Evolutionary conservation across 2,888 invertebrate species (phyloP), one percentile per base, ranked within the genome.

Genomic region (Drosophila quinaria): DNA sequence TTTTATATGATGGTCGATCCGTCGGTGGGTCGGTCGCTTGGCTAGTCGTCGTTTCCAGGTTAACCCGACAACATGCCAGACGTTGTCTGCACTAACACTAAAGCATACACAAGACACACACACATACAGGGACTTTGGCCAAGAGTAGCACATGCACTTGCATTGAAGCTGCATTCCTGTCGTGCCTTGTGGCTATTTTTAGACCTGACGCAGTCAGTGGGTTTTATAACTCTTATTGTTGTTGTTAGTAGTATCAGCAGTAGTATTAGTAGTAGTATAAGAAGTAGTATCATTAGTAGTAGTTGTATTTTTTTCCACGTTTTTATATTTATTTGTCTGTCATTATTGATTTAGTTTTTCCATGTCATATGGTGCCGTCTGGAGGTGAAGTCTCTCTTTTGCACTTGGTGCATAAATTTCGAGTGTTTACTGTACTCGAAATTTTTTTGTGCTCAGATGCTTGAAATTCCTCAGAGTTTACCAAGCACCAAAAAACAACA

Each of bases 81-180:
- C 82, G 78, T 46, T 79, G 78, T 74, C 77, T 78, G 71, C 76
- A 81, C 60, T 39, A 42, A 55, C 60, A 73, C 69, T 62, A 42
- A 22, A 52, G 19, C 9, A 41, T 10, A 58, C 50, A 64, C 22
- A 49, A 42, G 35, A 41, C 41, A 58, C 47, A 15, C 17, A 15
- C 46, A 58, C 47, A 15, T 22, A 15, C 46, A n/a, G 17, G 39
- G 51, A 52, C 60, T 37, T 31, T 52, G 52, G 52, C 60, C 46
- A 58, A 63, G 63, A 52, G 52, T 69, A 60, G 63, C 75, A 62
- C 49, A 73, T 74, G 74, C 77, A 77, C 77, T 78, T 77, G 77
- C 70, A 74, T 78, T 77, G 50, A 61, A 81, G 85, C 84, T 87
- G 87, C 87, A 87, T 87, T 87, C 86, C 87, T 81, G 81, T 73